Evolutionary conservation across 1,140 invertebrate species (phyloP).

Genomic region (Drosophila nasuta): DNA sequence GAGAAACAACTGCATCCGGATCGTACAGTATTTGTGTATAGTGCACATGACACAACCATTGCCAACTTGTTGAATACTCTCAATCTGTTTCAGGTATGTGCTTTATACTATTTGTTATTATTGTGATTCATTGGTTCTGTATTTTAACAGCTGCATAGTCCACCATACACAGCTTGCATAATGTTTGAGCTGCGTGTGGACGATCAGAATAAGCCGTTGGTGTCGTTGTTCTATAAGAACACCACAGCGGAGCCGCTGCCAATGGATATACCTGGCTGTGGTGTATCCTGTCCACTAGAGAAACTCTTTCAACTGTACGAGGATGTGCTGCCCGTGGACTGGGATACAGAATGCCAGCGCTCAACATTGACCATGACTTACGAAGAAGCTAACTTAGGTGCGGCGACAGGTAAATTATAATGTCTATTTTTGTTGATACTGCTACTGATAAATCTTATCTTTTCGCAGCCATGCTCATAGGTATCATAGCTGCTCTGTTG

Average conservation of each 20-base stretch:
- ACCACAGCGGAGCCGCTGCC: constrained; percentile 85
- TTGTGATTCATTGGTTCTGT: background rate
- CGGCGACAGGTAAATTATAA: constrained; percentile 68
- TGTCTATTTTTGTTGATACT: background rate
- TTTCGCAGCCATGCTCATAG: constrained; percentile 69
- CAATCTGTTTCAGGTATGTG: constrained; percentile 88
- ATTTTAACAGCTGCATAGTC: constrained; percentile 86
- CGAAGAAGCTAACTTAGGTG: constrained; percentile 78
- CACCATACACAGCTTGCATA: constrained; percentile 90
- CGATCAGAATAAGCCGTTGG: constrained; percentile 73
- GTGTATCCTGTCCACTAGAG: constrained; percentile 86
- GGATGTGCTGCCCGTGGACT: constrained; percentile 86
- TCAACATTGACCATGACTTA: constrained; percentile 81
- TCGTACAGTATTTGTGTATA: constrained; percentile 90
- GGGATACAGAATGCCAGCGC: constrained; percentile 86
- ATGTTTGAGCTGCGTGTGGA: constrained; percentile 89
- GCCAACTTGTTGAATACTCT: constrained; percentile 91
- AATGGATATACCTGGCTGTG: constrained; percentile 87
- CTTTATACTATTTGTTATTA: background rate
- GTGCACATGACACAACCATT: constrained; percentile 93
- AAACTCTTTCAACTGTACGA: constrained; percentile 86
- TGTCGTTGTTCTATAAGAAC: constrained; percentile 88
- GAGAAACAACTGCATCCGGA: constrained; percentile 83
- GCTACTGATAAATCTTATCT: background rate
- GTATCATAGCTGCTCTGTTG: constrained; percentile 64